These are phyloP conservation scores for Esox masquinongy DNA, from an alignment of 2,797 vertebrate genomes.

Conservation along the genomic window DNA sequence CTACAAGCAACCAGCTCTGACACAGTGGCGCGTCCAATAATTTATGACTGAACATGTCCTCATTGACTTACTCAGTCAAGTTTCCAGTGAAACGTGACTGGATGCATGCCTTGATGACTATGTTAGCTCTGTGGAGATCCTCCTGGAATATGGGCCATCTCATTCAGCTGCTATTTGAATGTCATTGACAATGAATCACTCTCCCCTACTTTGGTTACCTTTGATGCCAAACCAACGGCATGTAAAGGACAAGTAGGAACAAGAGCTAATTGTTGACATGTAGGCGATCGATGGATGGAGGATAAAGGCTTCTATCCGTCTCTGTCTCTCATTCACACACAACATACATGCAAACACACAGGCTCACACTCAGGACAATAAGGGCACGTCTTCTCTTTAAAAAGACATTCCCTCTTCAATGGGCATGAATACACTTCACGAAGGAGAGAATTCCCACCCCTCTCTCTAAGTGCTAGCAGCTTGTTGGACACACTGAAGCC, in stretches of 20 bases:
- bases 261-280: not conserved
- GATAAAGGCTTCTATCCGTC: not conserved
- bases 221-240: constrained; percentile 24
- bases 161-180: not conserved
- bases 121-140: not conserved
- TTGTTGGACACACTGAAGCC: not conserved
- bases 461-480: constrained; percentile 3
- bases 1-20: constrained; percentile 29
- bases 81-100: not conserved
- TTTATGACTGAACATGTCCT: constrained; percentile 50
- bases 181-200: not conserved
- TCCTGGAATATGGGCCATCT: not conserved
- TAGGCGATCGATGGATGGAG: not conserved
- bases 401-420: constrained; percentile 21
- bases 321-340: constrained; percentile 1
- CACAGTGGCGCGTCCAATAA: constrained; percentile 38
- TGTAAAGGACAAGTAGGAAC: constrained; percentile 29
- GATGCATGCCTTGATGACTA: not conserved
- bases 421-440: constrained; percentile 15
- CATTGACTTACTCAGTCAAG: constrained; percentile 26
- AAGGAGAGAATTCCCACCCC: constrained; percentile 22
- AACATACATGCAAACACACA: not conserved
- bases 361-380: not conserved
- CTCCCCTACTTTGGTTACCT: constrained; percentile 4
- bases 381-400: constrained; percentile 20